Evolutionary conservation across 2,113 vertebrate genomes (phyloP).

Genomic region (Dasypus novemcinctus): DNA sequence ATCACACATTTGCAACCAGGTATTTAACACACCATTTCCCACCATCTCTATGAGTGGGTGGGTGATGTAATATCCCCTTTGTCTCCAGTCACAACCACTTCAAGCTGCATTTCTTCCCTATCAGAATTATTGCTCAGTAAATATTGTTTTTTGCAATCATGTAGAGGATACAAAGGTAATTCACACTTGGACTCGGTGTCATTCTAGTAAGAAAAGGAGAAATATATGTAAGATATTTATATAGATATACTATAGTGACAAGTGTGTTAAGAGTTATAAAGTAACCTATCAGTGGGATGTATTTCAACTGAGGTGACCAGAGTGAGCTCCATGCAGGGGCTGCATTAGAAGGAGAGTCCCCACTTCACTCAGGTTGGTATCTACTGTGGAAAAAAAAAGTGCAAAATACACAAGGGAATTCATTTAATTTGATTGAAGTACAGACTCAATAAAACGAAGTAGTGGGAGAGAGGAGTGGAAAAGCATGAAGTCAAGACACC

Average conservation of each 20-base stretch:
- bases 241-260: not conserved
- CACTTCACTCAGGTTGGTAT: not conserved
- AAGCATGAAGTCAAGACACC: not conserved
- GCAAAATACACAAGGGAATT: not conserved
- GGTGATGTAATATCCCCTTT: not conserved
- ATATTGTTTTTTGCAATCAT: not conserved
- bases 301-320: not conserved
- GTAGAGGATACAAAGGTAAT: not conserved
- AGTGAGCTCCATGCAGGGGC: not conserved
- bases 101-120: not conserved
- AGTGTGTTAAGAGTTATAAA: not conserved
- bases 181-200: not conserved
- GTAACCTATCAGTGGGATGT: not conserved
- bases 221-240: not conserved
- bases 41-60: not conserved
- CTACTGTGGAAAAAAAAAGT: fast-evolving
- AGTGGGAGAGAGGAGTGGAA: not conserved
- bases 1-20: not conserved
- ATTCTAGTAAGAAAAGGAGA: not conserved
- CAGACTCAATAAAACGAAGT: not conserved
- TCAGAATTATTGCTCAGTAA: not conserved
- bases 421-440: not conserved
- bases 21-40: not conserved
- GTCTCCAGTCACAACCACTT: not conserved
- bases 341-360: not conserved